Base-by-base conservation (phyloP, 2,797 vertebrate genomes). In the Sebastiscus albofasciatus region DNA sequence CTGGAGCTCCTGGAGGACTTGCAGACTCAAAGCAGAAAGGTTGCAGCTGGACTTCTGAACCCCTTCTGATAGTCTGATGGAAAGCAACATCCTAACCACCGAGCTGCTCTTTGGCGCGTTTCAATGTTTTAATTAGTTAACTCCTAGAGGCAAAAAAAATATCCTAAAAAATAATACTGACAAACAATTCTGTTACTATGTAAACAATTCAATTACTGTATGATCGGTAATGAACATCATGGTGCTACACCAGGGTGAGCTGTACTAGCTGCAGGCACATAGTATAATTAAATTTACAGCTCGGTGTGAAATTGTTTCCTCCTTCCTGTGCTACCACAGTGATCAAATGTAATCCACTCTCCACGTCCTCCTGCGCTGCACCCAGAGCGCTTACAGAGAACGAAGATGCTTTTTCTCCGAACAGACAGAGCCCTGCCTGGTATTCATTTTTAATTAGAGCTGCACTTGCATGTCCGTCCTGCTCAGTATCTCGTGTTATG, bases 301-400 rank as follows among this genome's bases (percentile, higher is more conserved):
- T 82, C 2, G n/a, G 79, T 79, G 85, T 71, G 79, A 77, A 82
- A 80, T 49, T 7, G 80, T 81, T 85, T 81, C 77, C 69, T 72
- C 77, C 77, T 75, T 80, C 79, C 85, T 84, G 78, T 11, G 58
- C 31, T 2, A 4, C 79, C 77, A 54, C 49, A 68, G 65, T 8
- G 72, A 77, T 75, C 69, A 55, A 60, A 83, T 58, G n/a, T 46
- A 39, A 71, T 76, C 54, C 26, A 24, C 24, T 27, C 55, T 58
- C 24, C 24, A 58, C 12, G 49, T 62, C 65, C 49, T 80, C 3
- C 77, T 59, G 75, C 9, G 5, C 80, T 8, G 72, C 77, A 8
- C 24, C 55, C 55, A 58, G 49, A 54, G 49, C 20, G 49, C 46
- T 49, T 49, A 49, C 49, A 54, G n/a, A 54, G 49, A 54, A n/a